Conservation (phyloP, 2,888 invertebrate genomes). For the Elmis aenea region DNA sequence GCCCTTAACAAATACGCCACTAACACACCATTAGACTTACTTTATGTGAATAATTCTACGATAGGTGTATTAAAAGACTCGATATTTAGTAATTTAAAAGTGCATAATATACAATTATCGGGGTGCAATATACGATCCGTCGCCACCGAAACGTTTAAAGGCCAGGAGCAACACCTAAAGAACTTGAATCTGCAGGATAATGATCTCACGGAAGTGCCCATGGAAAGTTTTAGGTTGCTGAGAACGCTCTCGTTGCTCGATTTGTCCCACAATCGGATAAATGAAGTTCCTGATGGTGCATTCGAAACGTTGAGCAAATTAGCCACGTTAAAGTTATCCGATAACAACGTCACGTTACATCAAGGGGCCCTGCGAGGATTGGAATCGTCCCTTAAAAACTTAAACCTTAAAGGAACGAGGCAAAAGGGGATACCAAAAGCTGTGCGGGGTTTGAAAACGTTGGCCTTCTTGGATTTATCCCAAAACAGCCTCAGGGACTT, state of each 20-base stretch:
- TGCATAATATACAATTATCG: conserved; percentile 80
- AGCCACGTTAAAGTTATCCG: conserved; percentile 78
- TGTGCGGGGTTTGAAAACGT: conserved; percentile 67
- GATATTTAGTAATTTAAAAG: conserved; percentile 63
- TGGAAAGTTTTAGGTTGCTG: conserved; percentile 63
- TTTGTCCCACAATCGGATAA: conserved; percentile 76
- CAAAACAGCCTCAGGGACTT: conserved; percentile 81
- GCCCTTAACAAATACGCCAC: conserved; percentile 67
- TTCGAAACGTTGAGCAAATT: conserved; percentile 69
- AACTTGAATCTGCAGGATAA: conserved; percentile 85
- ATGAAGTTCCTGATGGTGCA: conserved; percentile 65
- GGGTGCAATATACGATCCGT: conserved; percentile 72
- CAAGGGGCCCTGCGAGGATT: conserved; percentile 70
- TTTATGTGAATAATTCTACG: conserved; percentile 86
- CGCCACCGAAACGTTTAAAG: conserved; percentile 70
- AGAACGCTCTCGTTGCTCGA: conserved; percentile 73
- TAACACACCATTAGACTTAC: conserved; percentile 68
- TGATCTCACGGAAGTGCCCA: conserved; percentile 72
- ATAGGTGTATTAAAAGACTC: conserved; percentile 63
- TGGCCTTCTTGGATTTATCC: conserved; percentile 85
- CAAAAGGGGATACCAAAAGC: conserved; percentile 77
- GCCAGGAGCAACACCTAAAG: conserved; percentile 73
- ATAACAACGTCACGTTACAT: conserved; percentile 76
- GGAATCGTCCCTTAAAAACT: conserved; percentile 76
- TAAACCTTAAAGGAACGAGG: conserved; percentile 82